phyloP scores from a whole-genome alignment of 1,140 invertebrate species.

The Pseudomyrmex concolor region DNA sequence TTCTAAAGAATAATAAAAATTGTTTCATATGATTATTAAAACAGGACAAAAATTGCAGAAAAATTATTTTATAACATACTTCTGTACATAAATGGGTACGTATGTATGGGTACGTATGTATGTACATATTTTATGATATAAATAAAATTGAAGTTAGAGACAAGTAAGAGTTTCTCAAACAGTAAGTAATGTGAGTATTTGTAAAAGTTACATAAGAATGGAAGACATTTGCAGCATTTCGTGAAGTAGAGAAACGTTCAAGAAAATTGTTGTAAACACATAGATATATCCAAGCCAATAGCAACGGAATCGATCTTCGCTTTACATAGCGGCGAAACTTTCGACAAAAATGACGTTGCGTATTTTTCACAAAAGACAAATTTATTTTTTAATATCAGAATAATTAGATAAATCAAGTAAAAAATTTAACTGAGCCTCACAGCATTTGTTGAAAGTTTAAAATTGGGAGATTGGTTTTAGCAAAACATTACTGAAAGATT shows the following conservation, averaged over 20 bases:
- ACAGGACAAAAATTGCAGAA: too few relatives aligned
- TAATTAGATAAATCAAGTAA: constrained; percentile 26
- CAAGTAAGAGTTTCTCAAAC: neutral
- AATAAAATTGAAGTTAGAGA: too few relatives aligned
- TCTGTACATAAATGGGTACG: too few relatives aligned
- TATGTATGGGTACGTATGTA: too few relatives aligned
- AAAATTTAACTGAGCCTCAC: constrained; percentile 13
- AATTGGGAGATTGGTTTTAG: constrained; percentile 9
- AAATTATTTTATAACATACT: too few relatives aligned
- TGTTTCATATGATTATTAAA: neutral
- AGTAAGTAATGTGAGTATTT: constrained; percentile 21
- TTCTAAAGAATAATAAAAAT: neutral
- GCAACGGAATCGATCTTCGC: constrained; percentile 14
- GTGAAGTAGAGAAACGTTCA: constrained; percentile 2
- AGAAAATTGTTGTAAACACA: constrained; percentile 26
- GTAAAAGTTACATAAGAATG: constrained; percentile 21
- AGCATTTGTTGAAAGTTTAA: constrained; percentile 9
- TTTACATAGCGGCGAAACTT: constrained; percentile 1
- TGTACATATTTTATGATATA: too few relatives aligned
- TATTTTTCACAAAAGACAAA: neutral
- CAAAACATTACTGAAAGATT: constrained; percentile 27
- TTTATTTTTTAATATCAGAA: neutral
- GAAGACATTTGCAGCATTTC: constrained; percentile 33
- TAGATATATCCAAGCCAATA: constrained; percentile 31
- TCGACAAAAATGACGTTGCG: neutral